Evolutionary conservation across 1,140 invertebrate genomes (phyloP), one percentile per base, ranked within the genome.

Genomic region (Venturia canescens): DNA sequence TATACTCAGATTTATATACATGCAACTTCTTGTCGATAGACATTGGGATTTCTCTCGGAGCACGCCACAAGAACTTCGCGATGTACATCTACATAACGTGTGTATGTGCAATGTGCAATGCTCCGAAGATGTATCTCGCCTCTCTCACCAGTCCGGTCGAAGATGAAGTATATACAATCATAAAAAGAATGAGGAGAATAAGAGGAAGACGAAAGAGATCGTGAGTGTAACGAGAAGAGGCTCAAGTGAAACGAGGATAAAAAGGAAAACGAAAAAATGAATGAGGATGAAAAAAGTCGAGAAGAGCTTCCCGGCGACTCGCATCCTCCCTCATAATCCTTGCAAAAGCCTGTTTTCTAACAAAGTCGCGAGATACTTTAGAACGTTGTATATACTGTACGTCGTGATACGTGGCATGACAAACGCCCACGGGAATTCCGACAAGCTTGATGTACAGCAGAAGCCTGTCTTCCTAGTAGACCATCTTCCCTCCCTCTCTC

Each of bases 391-490:
- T 75, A 57, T 57, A 75, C n/a, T 29, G 13, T 29, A 27, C 4
- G 27, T 44, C 53, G 21, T 57, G 31, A n/a, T 31, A 29, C n/a
- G 31, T 26, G 26, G 70, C 21, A 26, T 26, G 23, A 27, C 70
- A 57, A 72, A 75, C 71, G 71, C 71, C 71, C 71, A 75, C 71
- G 71, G 71, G 50, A 75, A 75, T 75, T 75, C 71, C 71, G 70
- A 75, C 71, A 31, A 75, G 71, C 71, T 57, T 57, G 71, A 53
- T 75, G 71, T 57, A 75, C 71, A 48, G 53, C 71, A 23, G 21
- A 26, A 75, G 48, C 16, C 27, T 31, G 11, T 53, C 44, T 75
- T 75, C 71, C 71, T 57, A 75, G 50, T 57, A 57, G 34, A 26
- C 29, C 38, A 29, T 26, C 29, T 72, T 50, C 70, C 26, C 27